Evolutionary conservation across 2,888 invertebrate genomes (phyloP), one percentile per base, ranked within the genome.

Genomic region (Polia nebulosa): DNA sequence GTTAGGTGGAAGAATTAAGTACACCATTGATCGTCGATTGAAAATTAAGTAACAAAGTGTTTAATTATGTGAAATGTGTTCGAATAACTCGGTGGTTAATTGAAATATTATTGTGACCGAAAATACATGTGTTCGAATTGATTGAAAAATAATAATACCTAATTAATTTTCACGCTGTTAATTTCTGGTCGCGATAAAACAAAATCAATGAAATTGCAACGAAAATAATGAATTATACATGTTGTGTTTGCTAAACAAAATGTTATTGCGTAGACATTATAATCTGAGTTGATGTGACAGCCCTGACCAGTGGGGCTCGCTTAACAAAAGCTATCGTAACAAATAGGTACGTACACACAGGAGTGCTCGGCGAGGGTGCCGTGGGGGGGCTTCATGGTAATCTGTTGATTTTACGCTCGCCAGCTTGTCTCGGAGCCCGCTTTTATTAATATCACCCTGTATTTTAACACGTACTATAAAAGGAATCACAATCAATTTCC

Each of bases 371-470:
- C 87, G 91, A 91, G 88, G 86, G 89, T 87, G 82, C 86, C 82
- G 84, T 87, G 83, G 91, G 89, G 94, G 94, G 93, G 91, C 85
- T 88, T 92, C 87, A 88, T 88, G 85, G 91, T 95, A 95, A 95
- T 95, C 95, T 95, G 95, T 95, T 95, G 95, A 95, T 95, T 95
- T 95, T 95, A 94, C 95, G 94, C 94, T 93, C 90, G 86, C 90
- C 90, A 88, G 86, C 90, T 90, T 88, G 90, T 89, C 87, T 87
- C 85, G 88, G 89, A 90, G 90, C 92, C 92, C 88, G 87, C 89
- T 91, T 95, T 91, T 94, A 83, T 84, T 93, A 94, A 93, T 94
- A 94, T 94, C 91, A 91, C 88, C 89, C 84, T 87, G 88, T 90
- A 91, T 90, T 90, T 91, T 91, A 92, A 93, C 93, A 93, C 93